Base-by-base conservation (phyloP, 2,888 invertebrate species). In the Ectobius pallidus region DNA sequence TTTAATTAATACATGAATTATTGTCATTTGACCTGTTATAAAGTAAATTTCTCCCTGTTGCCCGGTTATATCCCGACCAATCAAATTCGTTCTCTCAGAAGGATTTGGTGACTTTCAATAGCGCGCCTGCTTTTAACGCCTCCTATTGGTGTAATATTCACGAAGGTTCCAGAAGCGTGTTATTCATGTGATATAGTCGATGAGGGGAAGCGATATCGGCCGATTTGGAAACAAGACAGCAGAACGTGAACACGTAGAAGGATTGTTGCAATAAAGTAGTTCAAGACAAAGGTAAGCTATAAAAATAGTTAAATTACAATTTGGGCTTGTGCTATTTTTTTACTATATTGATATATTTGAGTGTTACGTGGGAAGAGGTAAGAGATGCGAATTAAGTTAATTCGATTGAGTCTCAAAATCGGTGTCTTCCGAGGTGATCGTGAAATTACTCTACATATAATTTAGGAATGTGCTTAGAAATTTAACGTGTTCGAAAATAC, bases 191-290 rank as follows among this genome's bases (percentile, higher is more conserved):
- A 44, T 42, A 42, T 25, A 42, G 39, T 25, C 63, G 44, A 25
- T 18, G 65, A 16, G 27, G 27, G 3, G 44, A 44, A 9, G 18
- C 9, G 7, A 7, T 11, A 9, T 20, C 30, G 3, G 1, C 22
- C 61, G 58, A 70, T 70, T 70, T 70, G 34, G 44, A 42, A n/a
- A 20, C 27, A 25, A 25, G 39, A 42, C 44, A 44, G 27, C 61
- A 6, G 9, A 20, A 61, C n/a, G 42, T 25, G 44, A 27, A 32
- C 27, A 30, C 30, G 65, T 65, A 22, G 16, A 18, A 27, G 27
- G 18, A 22, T 6, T 65, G 4, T 42, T 42, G 3, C 11, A 22
- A 27, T 22, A 30, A 9, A 42, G 4, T 14, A 42, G 25, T 7
- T n/a, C 2, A 25, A 65, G 27, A 27, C 14, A n/a, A n/a, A 65